Base-by-base conservation (phyloP, 37 sponge, comb jelly and placozoan species). In the Spongilla lacustris region DNA sequence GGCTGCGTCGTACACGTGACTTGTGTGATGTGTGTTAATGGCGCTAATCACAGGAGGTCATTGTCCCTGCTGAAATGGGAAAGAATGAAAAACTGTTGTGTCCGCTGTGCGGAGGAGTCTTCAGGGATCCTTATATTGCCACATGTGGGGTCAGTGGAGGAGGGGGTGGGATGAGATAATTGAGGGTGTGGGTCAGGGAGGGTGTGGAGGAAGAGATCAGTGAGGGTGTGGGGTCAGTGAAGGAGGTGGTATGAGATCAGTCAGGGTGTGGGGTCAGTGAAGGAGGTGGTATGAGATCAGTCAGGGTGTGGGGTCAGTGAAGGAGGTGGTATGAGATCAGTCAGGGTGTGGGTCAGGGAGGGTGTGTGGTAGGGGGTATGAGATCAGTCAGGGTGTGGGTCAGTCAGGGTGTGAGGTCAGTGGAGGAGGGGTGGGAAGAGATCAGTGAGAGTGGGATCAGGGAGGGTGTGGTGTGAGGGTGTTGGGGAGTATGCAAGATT, bases 91-190 rank as follows among this genome's bases (percentile, higher is more conserved):
- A 91, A 13, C 85, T 89, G 38, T 79, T 89, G 28, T 96, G 97
- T 66, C 86, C 96, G 8, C 88, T 96, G 28, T 96, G 97, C 67
- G 66, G 37, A 23, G 85, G 89, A 29, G 92, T 96, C 5, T 94
- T 91, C 68, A 88, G 91, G 25, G 97, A 96, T 35, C 97, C 97
- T 23, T 84, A 90, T 71, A 93, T 96, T 71, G 87, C 94, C 19
- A 91, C 92, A 21, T 96, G 97, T 89, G 97, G 97, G 80, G 97
- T 96, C 71, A 83, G 96, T 90, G 24, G 74, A 21, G 38, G 13
- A 24, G 36, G 41, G 73, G 76, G 49, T 48, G 67, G 50, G 25
- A 31, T 71, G 41, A 10, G 46, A 8, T 46, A 4, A 46, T 4
- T 46, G 46, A 46, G 8, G 46, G 46, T 46, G 46, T 73, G 75